Base-by-base conservation (phyloP, 2,797 vertebrate genomes). In the Babyrousa celebensis region DNA sequence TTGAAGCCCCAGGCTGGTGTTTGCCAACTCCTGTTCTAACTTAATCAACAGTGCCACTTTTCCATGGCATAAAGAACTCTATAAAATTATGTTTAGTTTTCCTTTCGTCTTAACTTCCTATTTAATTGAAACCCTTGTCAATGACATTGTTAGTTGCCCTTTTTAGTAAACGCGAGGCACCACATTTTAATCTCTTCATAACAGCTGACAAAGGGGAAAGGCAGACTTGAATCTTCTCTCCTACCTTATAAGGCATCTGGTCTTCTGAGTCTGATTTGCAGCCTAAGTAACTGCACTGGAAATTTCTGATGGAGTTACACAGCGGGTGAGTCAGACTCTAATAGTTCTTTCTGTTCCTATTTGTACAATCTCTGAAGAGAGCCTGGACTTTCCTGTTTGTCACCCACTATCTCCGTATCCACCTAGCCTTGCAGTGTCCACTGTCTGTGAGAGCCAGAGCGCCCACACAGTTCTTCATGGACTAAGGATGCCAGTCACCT, bases 81-180 rank as follows among this genome's bases (percentile, higher is more conserved):
- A 60, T 52, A 20, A 83, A 94, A 79, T 63, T 6, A 6, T 71
- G n/a, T 25, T 1, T 43, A 29, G 77, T 90, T 62, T 0, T 91
- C 74, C 60, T 86, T 56, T 82, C 17, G 52, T 68, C 52, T 67
- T 54, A 40, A 89, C 43, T 60, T 32, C 12, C 56, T 65, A 6
- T 95, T 80, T 89, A 54, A 67, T 58, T n/a, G 92, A 70, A 90
- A 85, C 20, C 15, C 7, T 58, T 68, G 40, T n/a, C 93, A 85
- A 67, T 27, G 60, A 75, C 2, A 18, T 48, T 60, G 80, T 58
- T 85, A 84, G 65, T 56, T 75, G 54, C 29, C 67, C 56, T 77
- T 60, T 95, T 85, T 84, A 58, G 54, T 58, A 65, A 78, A 60
- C 6, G 1, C 4, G 36, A 75, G 18, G 21, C 8, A 10, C 48